phyloP scores from a whole-genome alignment of 2,888 invertebrate genomes.

The Thumatha senex region DNA sequence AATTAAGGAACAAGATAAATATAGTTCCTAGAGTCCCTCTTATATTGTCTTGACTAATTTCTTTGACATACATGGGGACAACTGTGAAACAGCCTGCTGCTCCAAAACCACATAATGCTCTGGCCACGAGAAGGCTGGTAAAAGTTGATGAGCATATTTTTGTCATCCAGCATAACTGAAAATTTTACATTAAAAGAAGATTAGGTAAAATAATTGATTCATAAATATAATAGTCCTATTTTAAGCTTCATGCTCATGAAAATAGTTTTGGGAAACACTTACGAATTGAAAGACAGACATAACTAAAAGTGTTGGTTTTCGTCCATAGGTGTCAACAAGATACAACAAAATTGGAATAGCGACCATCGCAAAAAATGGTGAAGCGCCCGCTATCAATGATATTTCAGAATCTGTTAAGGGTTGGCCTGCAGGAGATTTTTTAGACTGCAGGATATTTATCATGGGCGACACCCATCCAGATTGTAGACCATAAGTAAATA shows the following conservation, averaged over 20 bases:
- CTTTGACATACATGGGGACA: slow-evolving; percentile 57
- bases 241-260: no score
- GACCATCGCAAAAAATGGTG: slow-evolving; percentile 60
- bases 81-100: slow-evolving; percentile 52
- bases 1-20: slow-evolving; percentile 43
- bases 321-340: slow-evolving; percentile 62
- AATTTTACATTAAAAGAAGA: no score
- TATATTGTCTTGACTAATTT: slow-evolving; percentile 56
- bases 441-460: slow-evolving; percentile 56
- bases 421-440: slow-evolving; percentile 50
- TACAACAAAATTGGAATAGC: slow-evolving; percentile 63
- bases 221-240: no score
- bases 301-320: slow-evolving; percentile 62
- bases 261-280: slow-evolving; percentile 39
- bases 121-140: slow-evolving; percentile 42
- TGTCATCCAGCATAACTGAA: slow-evolving; percentile 47
- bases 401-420: slow-evolving; percentile 57
- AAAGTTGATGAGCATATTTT: slow-evolving; percentile 37
- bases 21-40: slow-evolving; percentile 53
- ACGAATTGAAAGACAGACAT: slow-evolving; percentile 69
- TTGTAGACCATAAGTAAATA: slow-evolving; percentile 65
- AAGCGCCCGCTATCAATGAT: slow-evolving; percentile 66
- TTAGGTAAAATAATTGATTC: no score
- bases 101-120: slow-evolving; percentile 45
- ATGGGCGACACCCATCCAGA: slow-evolving; percentile 74